A percentile compares a stretch with the other conserved stretches of the same genome.
Conservation (phyloP, 2,797 vertebrate species). For the Acipenser ruthenus region DNA sequence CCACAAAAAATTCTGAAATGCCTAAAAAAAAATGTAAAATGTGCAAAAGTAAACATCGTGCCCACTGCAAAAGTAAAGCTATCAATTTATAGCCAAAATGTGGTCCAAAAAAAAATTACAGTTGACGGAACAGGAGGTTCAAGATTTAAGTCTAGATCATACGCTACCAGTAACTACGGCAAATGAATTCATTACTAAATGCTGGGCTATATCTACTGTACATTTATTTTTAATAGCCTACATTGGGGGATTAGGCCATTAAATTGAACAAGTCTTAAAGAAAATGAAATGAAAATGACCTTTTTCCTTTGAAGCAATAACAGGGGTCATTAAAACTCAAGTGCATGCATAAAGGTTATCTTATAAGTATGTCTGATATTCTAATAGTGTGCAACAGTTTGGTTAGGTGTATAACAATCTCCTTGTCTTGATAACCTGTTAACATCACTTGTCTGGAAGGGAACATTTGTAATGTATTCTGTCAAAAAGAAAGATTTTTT, state of each 20-base stretch:
- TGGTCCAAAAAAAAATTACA: too few species aligned
- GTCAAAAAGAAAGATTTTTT: too few species aligned
- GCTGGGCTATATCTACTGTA: background rate
- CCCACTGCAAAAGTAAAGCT: too few species aligned
- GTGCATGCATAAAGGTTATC: conserved; percentile 30
- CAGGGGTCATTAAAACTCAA: conserved; percentile 39
- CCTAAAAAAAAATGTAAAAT: too few species aligned
- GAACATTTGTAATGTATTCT: too few species aligned
- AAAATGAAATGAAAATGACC: conserved; percentile 50
- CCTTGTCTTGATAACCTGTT: background rate
- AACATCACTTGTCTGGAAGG: background rate
- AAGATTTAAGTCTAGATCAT: too few species aligned
- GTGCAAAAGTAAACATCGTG: too few species aligned
- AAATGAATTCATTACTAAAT: background rate
- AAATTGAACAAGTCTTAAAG: conserved; percentile 51
- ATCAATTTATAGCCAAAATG: too few species aligned
- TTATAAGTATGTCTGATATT: conserved; percentile 32
- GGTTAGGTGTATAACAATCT: conserved; percentile 3
- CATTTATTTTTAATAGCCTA: conserved; percentile 33
- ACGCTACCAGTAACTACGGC: too few species aligned
- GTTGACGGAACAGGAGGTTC: too few species aligned
- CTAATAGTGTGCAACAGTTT: conserved; percentile 20
- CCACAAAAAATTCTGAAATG: too few species aligned
- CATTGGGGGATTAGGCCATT: conserved; percentile 36
- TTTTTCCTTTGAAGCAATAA: conserved; percentile 43